Evolutionary conservation across 2,113 vertebrate genomes (phyloP).

Genomic region (Melanerpes aurifrons): DNA sequence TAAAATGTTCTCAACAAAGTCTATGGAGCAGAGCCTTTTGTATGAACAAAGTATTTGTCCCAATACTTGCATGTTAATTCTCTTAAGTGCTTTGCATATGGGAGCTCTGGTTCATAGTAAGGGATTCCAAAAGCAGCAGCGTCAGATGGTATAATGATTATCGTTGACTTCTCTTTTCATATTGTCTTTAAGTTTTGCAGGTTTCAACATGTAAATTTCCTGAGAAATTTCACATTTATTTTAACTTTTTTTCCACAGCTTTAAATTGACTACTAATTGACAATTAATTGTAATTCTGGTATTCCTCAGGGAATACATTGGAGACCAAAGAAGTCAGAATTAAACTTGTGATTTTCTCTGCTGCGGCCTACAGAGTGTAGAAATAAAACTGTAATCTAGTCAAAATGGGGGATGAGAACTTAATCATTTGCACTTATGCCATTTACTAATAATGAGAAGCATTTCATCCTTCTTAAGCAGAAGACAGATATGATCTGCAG

Average conservation of each 20-base stretch:
- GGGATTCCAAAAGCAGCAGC: not conserved
- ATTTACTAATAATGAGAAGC: not conserved
- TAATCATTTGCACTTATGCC: fast-evolving
- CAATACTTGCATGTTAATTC: not conserved
- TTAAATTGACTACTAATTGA: not conserved
- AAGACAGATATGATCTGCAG: not conserved
- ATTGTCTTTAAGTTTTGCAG: not conserved
- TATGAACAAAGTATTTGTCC: not conserved
- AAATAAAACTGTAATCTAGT: not conserved
- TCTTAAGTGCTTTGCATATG: not conserved
- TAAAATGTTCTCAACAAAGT: not conserved
- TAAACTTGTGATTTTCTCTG: not conserved
- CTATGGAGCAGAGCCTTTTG: not conserved
- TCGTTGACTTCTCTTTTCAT: not conserved
- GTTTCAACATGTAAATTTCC: not conserved
- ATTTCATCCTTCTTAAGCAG: not conserved
- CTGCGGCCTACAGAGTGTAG: not conserved
- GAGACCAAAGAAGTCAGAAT: not conserved
- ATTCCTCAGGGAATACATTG: not conserved
- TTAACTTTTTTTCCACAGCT: not conserved
- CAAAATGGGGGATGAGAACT: not conserved
- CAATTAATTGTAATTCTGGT: not conserved
- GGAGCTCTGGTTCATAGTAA: not conserved
- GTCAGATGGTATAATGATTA: not conserved
- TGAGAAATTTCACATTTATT: not conserved